phyloP scores from a whole-genome alignment of 2,888 invertebrate genomes.

The Aphidoletes aphidimyza region DNA sequence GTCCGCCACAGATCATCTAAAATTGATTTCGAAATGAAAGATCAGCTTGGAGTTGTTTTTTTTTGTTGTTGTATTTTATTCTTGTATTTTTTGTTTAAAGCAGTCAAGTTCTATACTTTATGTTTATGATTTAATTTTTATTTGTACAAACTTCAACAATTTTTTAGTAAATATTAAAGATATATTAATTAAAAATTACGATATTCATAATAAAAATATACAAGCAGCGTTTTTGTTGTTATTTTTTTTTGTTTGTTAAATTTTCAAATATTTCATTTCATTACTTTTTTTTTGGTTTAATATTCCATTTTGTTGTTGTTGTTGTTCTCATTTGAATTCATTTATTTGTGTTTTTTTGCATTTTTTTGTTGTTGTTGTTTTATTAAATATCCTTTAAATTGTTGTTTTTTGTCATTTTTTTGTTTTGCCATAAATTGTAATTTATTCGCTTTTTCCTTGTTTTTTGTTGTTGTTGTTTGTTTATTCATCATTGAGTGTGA shows the following conservation, averaged over 20 bases:
- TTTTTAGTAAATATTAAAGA: slow-evolving; percentile 55
- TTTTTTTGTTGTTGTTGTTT: slow-evolving; percentile 11
- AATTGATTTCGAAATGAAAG: not conserved
- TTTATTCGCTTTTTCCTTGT: not conserved
- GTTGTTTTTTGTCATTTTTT: not conserved
- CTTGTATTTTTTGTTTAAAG: slow-evolving; percentile 55
- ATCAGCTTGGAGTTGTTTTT: not conserved
- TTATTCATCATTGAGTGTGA: slow-evolving; percentile 10
- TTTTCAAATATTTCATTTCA: slow-evolving; percentile 50
- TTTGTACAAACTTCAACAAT: slow-evolving; percentile 57
- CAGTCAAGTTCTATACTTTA: slow-evolving; percentile 57
- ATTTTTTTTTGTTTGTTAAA: too few species aligned
- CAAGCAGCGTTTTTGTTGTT: slow-evolving; percentile 55
- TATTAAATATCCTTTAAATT: not conserved
- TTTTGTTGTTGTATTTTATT: not conserved
- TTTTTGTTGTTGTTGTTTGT: too few species aligned
- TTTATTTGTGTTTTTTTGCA: slow-evolving; percentile 52
- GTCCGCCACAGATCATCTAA: too few species aligned
- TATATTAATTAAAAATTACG: slow-evolving; percentile 56
- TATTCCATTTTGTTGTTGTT: too few species aligned
- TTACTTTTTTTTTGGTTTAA: slow-evolving; percentile 9
- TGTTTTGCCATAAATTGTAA: slow-evolving; percentile 5
- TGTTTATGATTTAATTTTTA: slow-evolving; percentile 55
- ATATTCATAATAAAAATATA: slow-evolving; percentile 56
- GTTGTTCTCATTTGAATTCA: not conserved